A percentile compares a stretch with the other conserved stretches of the same genome.
Evolutionary conservation across 2,888 invertebrate species (phyloP).

Genomic region (Dexiosoma caninum): DNA sequence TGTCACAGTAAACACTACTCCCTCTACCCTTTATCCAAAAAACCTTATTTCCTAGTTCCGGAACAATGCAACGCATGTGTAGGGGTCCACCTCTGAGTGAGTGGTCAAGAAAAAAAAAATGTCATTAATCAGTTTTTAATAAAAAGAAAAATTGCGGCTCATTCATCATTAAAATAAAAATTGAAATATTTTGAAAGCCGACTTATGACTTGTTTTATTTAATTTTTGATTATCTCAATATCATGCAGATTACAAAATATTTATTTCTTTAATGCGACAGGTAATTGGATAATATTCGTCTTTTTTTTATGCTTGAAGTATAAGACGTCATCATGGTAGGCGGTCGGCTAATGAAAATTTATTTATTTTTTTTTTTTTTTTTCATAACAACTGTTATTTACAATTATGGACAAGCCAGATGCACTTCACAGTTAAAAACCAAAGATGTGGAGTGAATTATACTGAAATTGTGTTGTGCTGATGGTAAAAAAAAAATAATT

Average conservation of each 20-base stretch:
- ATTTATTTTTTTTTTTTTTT: background rate
- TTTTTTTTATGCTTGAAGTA: background rate
- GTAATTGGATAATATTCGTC: slow-evolving; percentile 2
- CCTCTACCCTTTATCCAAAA: too few species aligned
- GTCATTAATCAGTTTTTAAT: too few species aligned
- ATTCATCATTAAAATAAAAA: background rate
- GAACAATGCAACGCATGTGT: too few species aligned
- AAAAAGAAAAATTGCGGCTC: too few species aligned
- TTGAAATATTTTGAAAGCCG: too few species aligned
- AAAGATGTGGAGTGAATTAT: background rate
- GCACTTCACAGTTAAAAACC: background rate
- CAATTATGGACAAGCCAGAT: slow-evolving; percentile 5
- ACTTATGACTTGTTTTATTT: background rate
- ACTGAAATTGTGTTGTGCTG: background rate
- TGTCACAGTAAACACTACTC: too few species aligned
- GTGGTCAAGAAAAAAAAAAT: too few species aligned
- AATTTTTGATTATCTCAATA: background rate
- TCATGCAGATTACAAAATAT: slow-evolving; percentile 17
- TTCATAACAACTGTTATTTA: background rate
- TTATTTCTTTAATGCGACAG: slow-evolving; percentile 1
- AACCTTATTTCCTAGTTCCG: too few species aligned
- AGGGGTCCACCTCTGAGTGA: too few species aligned
- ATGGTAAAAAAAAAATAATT: slow-evolving; percentile 53
- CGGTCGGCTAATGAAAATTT: background rate
- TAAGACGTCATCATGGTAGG: slow-evolving; percentile 9